Evolutionary conservation across 2,113 vertebrate species (phyloP).

Genomic region (Anser cygnoides): DNA sequence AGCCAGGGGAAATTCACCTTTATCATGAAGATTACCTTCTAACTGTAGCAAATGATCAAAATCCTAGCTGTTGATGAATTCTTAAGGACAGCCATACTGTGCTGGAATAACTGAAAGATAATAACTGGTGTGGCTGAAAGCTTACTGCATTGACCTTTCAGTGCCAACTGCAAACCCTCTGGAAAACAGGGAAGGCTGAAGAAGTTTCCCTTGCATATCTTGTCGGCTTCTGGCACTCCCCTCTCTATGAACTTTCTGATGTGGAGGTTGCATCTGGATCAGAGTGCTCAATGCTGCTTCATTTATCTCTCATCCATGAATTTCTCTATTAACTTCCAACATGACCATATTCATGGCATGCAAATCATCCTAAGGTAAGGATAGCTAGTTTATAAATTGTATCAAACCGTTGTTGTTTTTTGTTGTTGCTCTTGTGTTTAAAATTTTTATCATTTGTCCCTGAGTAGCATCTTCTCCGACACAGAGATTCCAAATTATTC

Average conservation of each 20-base stretch:
- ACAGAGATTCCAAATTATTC: not conserved
- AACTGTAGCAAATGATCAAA: not conserved
- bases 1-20: not conserved
- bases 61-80: not conserved
- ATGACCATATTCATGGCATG: not conserved
- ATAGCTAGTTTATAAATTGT: not conserved
- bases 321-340: constrained; percentile 47
- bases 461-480: not conserved
- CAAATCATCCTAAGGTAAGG: not conserved
- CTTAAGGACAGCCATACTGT: not conserved
- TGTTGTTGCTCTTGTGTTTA: not conserved
- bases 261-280: not conserved
- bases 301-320: constrained; percentile 33
- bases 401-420: not conserved
- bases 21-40: not conserved
- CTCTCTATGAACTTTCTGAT: not conserved
- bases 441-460: not conserved
- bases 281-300: not conserved
- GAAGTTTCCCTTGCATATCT: not conserved
- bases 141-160: not conserved
- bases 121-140: not conserved
- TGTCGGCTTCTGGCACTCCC: rapidly evolving
- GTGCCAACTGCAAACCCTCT: not conserved
- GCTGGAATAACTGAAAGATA: not conserved
- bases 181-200: not conserved